phyloP scores from a whole-genome alignment of 2,888 invertebrate species.

The Hydrotaea cyrtoneurina region DNA sequence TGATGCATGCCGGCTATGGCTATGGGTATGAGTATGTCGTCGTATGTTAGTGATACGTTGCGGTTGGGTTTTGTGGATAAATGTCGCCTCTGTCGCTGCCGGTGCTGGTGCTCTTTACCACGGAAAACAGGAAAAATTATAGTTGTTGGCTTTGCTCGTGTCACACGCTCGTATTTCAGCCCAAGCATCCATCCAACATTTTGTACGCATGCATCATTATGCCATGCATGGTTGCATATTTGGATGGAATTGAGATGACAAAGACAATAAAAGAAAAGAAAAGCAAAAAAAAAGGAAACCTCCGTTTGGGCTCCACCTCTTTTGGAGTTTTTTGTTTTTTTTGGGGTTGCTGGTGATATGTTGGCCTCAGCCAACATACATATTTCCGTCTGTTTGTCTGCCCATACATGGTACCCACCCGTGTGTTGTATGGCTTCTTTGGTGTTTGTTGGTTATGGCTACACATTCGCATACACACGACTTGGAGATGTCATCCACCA shows the following conservation, averaged over 20 bases:
- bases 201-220: conserved; percentile 52
- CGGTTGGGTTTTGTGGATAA: conserved; percentile 24
- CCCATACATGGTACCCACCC: conserved; percentile 14
- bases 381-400: not conserved
- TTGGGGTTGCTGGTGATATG: conserved; percentile 10
- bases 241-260: conserved; percentile 23
- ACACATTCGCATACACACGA: too few species aligned
- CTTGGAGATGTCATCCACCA: not conserved
- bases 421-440: conserved; percentile 30
- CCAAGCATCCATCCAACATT: conserved; percentile 56
- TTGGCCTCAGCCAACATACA: not conserved
- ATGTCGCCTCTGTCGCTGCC: conserved; percentile 24
- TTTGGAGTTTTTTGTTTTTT: conserved; percentile 16
- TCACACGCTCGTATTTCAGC: conserved; percentile 58
- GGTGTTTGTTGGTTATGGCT: not conserved
- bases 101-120: conserved; percentile 18
- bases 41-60: conserved; percentile 27
- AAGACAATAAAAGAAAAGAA: not conserved
- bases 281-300: too few species aligned
- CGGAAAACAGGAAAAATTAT: conserved; percentile 54
- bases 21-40: not conserved
- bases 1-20: not conserved
- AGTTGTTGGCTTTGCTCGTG: conserved; percentile 55
- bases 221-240: conserved; percentile 58
- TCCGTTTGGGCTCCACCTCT: conserved; percentile 65